Conservation (phyloP, 1,140 invertebrate species). For the Drosophila truncata region DNA sequence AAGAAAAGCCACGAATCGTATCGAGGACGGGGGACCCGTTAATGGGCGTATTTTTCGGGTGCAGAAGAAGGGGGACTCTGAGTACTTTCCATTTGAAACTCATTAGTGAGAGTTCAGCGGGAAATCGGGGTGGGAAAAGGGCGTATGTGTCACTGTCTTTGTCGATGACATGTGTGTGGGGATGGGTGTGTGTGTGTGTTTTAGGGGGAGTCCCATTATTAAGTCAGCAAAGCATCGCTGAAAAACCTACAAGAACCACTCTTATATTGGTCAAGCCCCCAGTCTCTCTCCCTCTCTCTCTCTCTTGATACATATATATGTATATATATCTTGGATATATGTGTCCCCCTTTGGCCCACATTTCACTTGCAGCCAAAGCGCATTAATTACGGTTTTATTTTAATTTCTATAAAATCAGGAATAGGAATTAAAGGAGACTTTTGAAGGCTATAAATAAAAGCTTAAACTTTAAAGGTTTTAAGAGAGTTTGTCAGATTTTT, state of each 20-base stretch:
- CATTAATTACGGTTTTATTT: conserved; percentile 22
- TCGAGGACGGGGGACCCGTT: conserved; percentile 22
- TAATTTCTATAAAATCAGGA: neutral
- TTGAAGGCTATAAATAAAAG: neutral
- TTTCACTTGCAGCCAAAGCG: conserved; percentile 13
- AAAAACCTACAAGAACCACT: conserved; percentile 4
- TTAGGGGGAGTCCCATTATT: conserved; percentile 60
- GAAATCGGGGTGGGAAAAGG: neutral
- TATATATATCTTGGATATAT: neutral
- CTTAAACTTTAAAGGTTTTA: neutral
- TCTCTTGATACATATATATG: neutral
- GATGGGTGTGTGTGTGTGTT: conserved; percentile 13
- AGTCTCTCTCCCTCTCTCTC: neutral
- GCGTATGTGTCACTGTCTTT: conserved; percentile 40
- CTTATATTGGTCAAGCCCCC: conserved; percentile 37
- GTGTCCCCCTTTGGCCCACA: conserved; percentile 8
- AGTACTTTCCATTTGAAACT: conserved; percentile 75
- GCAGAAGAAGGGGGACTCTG: neutral
- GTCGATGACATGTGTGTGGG: conserved; percentile 27
- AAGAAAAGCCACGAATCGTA: conserved; percentile 12
- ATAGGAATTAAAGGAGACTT: neutral
- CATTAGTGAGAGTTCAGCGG: conserved; percentile 58
- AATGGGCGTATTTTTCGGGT: conserved; percentile 19
- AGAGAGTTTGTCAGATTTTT: no score
- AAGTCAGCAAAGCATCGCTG: conserved; percentile 55